These are phyloP conservation scores for Metacarcinus magister DNA, from an alignment of 2,888 invertebrate genomes.

Conservation along the genomic window DNA sequence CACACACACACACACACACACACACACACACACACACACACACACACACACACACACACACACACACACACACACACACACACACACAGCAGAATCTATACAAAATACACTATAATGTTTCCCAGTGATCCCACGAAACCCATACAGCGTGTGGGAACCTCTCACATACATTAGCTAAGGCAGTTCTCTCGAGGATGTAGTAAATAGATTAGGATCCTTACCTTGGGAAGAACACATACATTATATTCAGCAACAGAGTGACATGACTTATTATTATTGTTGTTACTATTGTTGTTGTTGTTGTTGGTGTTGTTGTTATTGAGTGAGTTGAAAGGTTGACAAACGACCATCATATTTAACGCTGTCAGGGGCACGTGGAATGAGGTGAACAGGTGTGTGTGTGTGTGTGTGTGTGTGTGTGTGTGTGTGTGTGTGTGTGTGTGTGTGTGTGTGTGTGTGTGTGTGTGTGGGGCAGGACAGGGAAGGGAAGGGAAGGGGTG, in stretches of 20 bases:
- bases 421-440: neutral
- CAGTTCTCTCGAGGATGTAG: neutral
- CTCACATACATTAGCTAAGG: neutral
- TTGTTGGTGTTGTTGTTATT: neutral
- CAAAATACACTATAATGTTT: neutral
- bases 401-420: neutral
- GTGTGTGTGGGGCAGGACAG: neutral
- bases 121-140: neutral
- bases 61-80: neutral
- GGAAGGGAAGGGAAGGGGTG: neutral
- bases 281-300: neutral
- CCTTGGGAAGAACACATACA: neutral
- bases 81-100: neutral
- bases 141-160: neutral
- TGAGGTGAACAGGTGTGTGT: neutral
- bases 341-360: neutral
- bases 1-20: neutral
- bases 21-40: slow-evolving; percentile 53
- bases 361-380: neutral
- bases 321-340: neutral
- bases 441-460: neutral
- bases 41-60: neutral
- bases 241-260: neutral
- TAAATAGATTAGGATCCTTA: neutral
- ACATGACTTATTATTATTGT: neutral